Percentiles rank a stretch among this genome's conserved stretches.
Evolutionary conservation across 2,113 vertebrate genomes (phyloP).

Genomic region (Rhegmatorhina hoffmannsi): DNA sequence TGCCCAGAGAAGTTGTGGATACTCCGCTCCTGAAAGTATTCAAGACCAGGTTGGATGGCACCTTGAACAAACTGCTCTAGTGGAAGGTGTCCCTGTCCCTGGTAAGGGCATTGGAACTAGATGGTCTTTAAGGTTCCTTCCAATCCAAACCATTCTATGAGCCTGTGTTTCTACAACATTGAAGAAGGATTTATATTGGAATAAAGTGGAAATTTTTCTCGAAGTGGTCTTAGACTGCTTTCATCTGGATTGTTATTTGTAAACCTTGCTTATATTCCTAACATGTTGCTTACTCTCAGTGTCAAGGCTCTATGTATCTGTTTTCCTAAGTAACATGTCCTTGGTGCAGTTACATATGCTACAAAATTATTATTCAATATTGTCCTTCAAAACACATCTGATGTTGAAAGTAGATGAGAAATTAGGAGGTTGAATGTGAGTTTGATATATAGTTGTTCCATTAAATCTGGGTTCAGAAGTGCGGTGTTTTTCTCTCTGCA

Average conservation of each 20-base stretch:
- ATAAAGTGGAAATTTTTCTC: not conserved
- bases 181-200: not conserved
- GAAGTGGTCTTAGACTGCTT: not conserved
- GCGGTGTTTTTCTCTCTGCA: not conserved
- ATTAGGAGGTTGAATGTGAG: not conserved
- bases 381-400: not conserved
- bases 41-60: not conserved
- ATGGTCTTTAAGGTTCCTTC: not conserved
- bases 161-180: not conserved
- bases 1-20: not conserved
- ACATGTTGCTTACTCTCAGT: rapidly evolving
- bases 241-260: not conserved
- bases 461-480: not conserved
- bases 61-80: not conserved
- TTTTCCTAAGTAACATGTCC: not conserved
- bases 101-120: not conserved
- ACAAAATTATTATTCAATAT: not conserved
- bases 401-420: not conserved
- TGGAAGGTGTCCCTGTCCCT: not conserved
- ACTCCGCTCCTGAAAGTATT: too few species aligned
- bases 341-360: not conserved
- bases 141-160: not conserved
- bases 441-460: not conserved
- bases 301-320: not conserved
- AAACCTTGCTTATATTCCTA: not conserved